Base-by-base conservation (phyloP, 2,797 vertebrate genomes). In the Mergus octosetaceus region DNA sequence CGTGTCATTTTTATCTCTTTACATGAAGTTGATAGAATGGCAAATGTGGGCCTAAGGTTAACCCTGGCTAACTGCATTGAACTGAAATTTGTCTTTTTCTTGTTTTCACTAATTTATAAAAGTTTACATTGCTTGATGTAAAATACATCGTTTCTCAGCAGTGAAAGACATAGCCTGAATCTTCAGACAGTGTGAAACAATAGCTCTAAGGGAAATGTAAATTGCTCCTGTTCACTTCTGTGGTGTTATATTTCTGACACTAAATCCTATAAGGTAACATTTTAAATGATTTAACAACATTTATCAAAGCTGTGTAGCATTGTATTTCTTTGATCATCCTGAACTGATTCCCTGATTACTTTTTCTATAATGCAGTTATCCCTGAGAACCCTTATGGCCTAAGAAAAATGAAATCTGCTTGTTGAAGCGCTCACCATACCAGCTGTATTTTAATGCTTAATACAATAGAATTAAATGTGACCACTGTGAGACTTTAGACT, bases 191-290 rank as follows among this genome's bases (percentile, higher is more conserved):
- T 94, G 94, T 96, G 95, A 95, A 96, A 97, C 93, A 97, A 96
- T 91, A 97, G 95, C 95, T 97, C 93, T 94, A 95, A 97, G 96
- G 89, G 82, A 97, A 97, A 94, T 97, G 96, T 95, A 94, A 96
- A 96, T 95, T 73, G 56, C 73, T 88, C 7, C 18, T 45, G 19
- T 94, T 94, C 87, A 86, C 90, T 96, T 96, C 94, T 93, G 94
- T 94, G 85, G 87, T 95, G 93, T 91, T 92, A 88, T 24, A 90
- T 86, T 92, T 96, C 85, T 94, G 93, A 90, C 94, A 93, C 74
- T 85, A 74, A 94, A 91, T 86, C 76, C 77, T 96, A 83, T 94
- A 96, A 95, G 94, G 95, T 96, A 96, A 71, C 54, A 22, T 95
- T 93, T 94, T 21, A 81, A 84, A 79, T 70, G 70, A 73, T 96